Percentiles rank a stretch among this genome's conserved stretches.
phyloP scores from a whole-genome alignment of 1,140 invertebrate species.

The Lasioglossum albipes region DNA sequence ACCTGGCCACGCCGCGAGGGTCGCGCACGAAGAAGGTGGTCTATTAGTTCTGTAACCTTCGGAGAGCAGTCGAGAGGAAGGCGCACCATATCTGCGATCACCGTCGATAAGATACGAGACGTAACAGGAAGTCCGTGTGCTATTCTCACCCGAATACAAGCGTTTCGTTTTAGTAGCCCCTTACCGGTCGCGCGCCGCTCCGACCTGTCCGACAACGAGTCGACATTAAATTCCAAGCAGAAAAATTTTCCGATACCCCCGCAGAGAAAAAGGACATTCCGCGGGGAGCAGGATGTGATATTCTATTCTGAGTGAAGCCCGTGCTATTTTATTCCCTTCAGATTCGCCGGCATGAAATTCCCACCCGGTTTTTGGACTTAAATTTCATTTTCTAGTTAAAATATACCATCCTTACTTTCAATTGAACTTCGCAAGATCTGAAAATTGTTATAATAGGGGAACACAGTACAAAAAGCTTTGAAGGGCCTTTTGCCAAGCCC shows the following conservation, averaged over 20 bases:
- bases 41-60: conserved; percentile 70
- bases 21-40: conserved; percentile 69
- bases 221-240: conserved; percentile 20
- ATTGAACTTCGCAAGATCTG: too few species aligned
- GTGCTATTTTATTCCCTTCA: too few species aligned
- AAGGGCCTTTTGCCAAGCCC: too few species aligned
- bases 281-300: not conserved
- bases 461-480: too few species aligned
- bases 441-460: too few species aligned
- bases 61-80: conserved; percentile 53
- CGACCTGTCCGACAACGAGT: conserved; percentile 32
- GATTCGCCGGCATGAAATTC: too few species aligned
- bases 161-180: conserved; percentile 67
- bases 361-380: too few species aligned
- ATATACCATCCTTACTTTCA: too few species aligned
- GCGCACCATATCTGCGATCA: conserved; percentile 69
- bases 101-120: conserved; percentile 69
- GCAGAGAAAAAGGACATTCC: not conserved
- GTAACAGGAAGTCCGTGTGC: conserved; percentile 56
- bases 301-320: too few species aligned
- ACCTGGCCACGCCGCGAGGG: conserved; percentile 46
- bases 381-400: too few species aligned
- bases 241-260: not conserved
- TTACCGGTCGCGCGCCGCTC: conserved; percentile 34
- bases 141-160: conserved; percentile 66